phyloP scores from a whole-genome alignment of 2,113 vertebrate genomes.

The Elephas maximus region DNA sequence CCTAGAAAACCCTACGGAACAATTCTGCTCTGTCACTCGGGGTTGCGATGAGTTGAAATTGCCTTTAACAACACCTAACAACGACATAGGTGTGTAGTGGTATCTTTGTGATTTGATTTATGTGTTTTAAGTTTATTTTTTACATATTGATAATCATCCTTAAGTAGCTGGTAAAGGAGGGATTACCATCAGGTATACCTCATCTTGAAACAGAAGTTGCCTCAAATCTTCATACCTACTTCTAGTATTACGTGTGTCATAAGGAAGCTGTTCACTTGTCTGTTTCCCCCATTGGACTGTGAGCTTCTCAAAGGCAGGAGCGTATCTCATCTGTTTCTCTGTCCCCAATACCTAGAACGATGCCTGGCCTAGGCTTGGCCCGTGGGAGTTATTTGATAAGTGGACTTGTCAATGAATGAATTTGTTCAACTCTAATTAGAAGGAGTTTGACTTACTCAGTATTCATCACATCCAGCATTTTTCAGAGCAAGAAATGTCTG shows the following conservation, averaged over 20 bases:
- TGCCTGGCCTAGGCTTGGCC: not conserved
- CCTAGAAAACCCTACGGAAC: not conserved
- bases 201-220: not conserved
- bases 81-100: not conserved
- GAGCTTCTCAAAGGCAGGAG: not conserved
- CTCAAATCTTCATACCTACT: not conserved
- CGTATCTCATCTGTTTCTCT: not conserved
- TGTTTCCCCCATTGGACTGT: not conserved
- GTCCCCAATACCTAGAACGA: not conserved
- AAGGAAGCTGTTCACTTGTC: not conserved
- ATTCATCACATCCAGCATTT: not conserved
- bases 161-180: not conserved
- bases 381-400: constrained; percentile 17
- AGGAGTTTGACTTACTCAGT: constrained; percentile 34
- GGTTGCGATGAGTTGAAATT: not conserved
- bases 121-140: not conserved
- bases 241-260: not conserved
- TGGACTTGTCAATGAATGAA: constrained; percentile 27
- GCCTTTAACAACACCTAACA: not conserved
- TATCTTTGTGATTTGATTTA: not conserved
- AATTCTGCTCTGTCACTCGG: not conserved
- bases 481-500: not conserved
- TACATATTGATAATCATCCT: not conserved
- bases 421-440: constrained; percentile 34
- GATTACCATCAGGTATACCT: not conserved